Percentiles rank a stretch among this genome's conserved stretches.
These are phyloP conservation scores for Lepus europaeus DNA, from an alignment of 2,113 vertebrate species.

Conservation along the genomic window DNA sequence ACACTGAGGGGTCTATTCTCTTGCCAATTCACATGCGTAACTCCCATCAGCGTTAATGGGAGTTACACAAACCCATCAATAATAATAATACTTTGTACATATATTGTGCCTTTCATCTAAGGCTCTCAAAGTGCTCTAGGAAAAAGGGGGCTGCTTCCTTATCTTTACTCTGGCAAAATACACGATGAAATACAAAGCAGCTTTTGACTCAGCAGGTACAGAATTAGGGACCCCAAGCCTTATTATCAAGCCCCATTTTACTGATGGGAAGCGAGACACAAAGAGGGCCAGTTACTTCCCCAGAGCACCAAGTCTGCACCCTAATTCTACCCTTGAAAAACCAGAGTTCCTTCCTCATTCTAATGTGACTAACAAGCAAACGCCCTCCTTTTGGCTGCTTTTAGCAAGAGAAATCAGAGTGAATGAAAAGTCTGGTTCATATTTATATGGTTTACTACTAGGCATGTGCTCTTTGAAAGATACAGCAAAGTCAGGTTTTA, in stretches of 20 bases:
- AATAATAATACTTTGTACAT: constrained; percentile 85
- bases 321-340: constrained; percentile 75
- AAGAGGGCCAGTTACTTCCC: constrained; percentile 68
- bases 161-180: constrained; percentile 75
- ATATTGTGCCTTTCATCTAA: constrained; percentile 82
- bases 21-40: constrained; percentile 89
- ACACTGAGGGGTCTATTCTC: constrained; percentile 89
- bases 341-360: constrained; percentile 75
- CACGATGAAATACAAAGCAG: constrained; percentile 78
- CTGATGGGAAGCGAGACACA: constrained; percentile 75
- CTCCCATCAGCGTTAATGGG: constrained; percentile 89
- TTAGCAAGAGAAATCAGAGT: constrained; percentile 85
- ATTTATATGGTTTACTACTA: constrained; percentile 85
- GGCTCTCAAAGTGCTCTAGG: constrained; percentile 77
- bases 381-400: constrained; percentile 84
- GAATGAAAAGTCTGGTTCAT: constrained; percentile 85
- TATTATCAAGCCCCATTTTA: constrained; percentile 84
- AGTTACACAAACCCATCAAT: constrained; percentile 90
- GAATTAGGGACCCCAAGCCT: constrained; percentile 82
- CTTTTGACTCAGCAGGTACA: constrained; percentile 81
- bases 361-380: constrained; percentile 85
- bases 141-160: constrained; percentile 76
- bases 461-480: constrained; percentile 82
- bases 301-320: constrained; percentile 60
- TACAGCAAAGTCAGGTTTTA: constrained; percentile 81